These are phyloP conservation scores for Epistrophella euchroma DNA, from an alignment of 2,888 invertebrate genomes.

Conservation along the genomic window DNA sequence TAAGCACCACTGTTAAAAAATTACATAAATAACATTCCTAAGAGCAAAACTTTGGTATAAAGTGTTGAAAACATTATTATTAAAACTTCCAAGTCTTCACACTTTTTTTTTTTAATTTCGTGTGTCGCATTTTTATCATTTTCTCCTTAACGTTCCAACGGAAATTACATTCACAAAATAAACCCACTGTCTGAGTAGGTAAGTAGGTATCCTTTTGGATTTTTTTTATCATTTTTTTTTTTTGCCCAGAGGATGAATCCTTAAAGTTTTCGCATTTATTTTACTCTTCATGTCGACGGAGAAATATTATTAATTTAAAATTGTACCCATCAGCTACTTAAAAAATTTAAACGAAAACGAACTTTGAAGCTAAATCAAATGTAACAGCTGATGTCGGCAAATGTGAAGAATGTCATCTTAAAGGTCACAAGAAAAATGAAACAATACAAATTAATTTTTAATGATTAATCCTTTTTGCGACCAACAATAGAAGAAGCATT, in stretches of 20 bases:
- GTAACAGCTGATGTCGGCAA: constrained; percentile 49
- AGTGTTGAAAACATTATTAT: constrained; percentile 61
- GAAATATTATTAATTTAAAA: constrained; percentile 68
- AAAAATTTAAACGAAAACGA: constrained; percentile 2
- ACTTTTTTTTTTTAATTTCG: constrained; percentile 37
- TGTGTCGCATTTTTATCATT: constrained; percentile 64
- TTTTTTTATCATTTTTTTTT: constrained; percentile 1
- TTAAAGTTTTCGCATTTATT: constrained; percentile 71
- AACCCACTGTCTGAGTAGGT: constrained; percentile 54
- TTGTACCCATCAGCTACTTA: constrained; percentile 3
- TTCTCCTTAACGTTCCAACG: constrained; percentile 59
- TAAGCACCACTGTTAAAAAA: constrained; percentile 41
- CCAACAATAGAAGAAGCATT: not conserved
- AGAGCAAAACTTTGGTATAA: constrained; percentile 43
- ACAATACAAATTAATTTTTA: constrained; percentile 13
- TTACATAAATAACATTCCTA: constrained; percentile 47
- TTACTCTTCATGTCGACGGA: constrained; percentile 64
- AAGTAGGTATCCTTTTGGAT: constrained; percentile 10
- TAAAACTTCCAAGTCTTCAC: constrained; percentile 56
- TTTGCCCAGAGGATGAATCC: constrained; percentile 38
- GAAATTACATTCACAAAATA: constrained; percentile 71
- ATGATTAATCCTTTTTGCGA: constrained; percentile 4
- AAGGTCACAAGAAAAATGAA: constrained; percentile 28
- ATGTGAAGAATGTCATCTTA: constrained; percentile 39
- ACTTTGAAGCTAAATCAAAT: constrained; percentile 31